phyloP scores from a whole-genome alignment of 2,888 invertebrate species.

The Antheraea assamensis region DNA sequence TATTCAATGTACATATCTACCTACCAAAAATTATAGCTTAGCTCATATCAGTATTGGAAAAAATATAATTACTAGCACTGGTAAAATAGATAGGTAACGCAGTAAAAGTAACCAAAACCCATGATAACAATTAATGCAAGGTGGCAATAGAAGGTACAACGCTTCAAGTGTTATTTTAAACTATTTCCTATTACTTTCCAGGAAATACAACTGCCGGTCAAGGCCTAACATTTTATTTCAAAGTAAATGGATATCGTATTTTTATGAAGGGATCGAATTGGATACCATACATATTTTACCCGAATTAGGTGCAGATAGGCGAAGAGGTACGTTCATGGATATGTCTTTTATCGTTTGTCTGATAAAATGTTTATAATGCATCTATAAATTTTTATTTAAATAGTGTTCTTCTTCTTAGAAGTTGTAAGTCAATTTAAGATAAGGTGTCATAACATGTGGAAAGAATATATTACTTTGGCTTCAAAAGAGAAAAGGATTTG shows the following conservation, averaged over 20 bases:
- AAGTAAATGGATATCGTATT: slow-evolving; percentile 92
- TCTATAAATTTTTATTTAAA: too few relatives aligned
- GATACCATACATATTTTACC: slow-evolving; percentile 94
- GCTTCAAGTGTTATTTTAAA: not conserved
- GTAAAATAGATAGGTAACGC: too few relatives aligned
- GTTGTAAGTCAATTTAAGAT: too few relatives aligned
- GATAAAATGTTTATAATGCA: too few relatives aligned
- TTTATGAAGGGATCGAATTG: slow-evolving; percentile 98
- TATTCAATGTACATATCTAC: too few relatives aligned
- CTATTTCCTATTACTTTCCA: slow-evolving; percentile 37
- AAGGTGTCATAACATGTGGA: too few relatives aligned
- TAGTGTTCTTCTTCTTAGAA: too few relatives aligned
- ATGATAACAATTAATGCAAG: not conserved
- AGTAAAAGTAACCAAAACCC: not conserved
- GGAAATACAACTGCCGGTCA: slow-evolving; percentile 61
- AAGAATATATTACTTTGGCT: too few relatives aligned
- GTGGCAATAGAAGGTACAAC: not conserved
- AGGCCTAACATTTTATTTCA: slow-evolving; percentile 93
- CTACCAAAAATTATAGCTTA: too few relatives aligned
- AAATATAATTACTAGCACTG: too few relatives aligned
- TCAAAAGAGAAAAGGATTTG: too few relatives aligned
- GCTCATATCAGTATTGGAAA: too few relatives aligned
- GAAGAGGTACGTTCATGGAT: slow-evolving; percentile 58
- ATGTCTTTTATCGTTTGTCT: not conserved
- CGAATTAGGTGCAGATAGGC: slow-evolving; percentile 83